These are phyloP conservation scores for Cyanocitta stelleri DNA, from an alignment of 2,113 vertebrate genomes.

Conservation along the genomic window DNA sequence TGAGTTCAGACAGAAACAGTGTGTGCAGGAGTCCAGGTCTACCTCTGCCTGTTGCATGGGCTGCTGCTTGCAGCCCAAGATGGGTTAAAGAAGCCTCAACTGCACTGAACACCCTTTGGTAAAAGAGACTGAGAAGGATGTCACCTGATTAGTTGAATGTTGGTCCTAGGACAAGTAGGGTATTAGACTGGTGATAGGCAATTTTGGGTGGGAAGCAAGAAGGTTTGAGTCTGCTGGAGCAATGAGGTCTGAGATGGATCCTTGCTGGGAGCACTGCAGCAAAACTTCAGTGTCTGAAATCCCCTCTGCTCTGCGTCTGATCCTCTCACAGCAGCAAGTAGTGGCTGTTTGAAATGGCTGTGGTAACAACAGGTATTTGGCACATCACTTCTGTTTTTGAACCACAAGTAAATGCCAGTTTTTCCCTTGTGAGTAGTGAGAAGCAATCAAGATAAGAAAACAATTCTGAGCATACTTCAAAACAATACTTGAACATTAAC, in stretches of 20 bases:
- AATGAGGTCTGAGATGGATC: not conserved
- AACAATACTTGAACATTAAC: not conserved
- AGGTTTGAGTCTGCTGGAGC: not conserved
- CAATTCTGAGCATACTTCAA: not conserved
- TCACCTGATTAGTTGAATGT: not conserved
- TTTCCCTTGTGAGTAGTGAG: not conserved
- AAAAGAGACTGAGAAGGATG: not conserved
- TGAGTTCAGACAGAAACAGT: not conserved
- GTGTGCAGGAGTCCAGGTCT: not conserved
- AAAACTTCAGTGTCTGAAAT: not conserved
- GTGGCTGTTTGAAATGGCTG: not conserved
- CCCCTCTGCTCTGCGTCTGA: not conserved
- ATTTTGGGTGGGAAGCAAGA: not conserved
- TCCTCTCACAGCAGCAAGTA: not conserved
- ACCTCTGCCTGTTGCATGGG: rapidly evolving
- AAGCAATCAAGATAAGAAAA: not conserved
- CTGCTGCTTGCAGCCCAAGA: not conserved
- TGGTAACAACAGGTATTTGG: not conserved
- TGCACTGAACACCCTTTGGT: not conserved
- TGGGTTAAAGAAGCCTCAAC: not conserved
- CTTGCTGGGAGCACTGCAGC: rapidly evolving
- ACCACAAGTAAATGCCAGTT: not conserved
- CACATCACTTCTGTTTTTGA: not conserved
- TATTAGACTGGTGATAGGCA: rapidly evolving
- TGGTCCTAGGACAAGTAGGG: not conserved